Evolutionary conservation across 1,140 invertebrate species (phyloP), one percentile per base, ranked within the genome.

Genomic region (Trichoplusia ni): DNA sequence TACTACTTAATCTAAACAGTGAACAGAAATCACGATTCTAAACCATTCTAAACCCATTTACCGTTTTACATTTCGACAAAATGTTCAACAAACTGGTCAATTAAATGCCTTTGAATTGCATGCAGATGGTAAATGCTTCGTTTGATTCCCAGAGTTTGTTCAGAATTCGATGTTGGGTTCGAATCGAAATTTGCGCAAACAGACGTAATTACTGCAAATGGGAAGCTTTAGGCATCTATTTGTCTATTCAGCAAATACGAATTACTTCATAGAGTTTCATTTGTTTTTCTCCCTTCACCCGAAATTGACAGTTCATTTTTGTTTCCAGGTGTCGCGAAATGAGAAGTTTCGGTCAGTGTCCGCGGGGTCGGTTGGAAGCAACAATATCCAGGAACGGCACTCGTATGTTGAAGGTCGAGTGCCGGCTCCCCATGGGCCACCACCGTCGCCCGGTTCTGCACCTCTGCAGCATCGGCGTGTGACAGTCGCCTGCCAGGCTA

Each of bases 381-480:
- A 47, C 40, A 60, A 62, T 23, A 73, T 72, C 60, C 59, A 19
- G 13, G 78, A 85, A 18, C 61, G 81, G 72, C 81, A 79, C 44
- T 84, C 84, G 37, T 82, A 80, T 67, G 66, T 79, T 3, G 77
- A 83, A 27, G 79, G 75, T 18, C 68, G 86, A 64, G 72, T 89
- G 53, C 82, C 84, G 4, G 86, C 91, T 0, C 84, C 87, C 0
- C 89, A 90, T 56, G 88, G 84, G 1, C 85, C 82, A 0, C 89
- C 89, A 5, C 85, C 91, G 0, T 92, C 92, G 4, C 91, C 92
- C 2, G 84, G 89, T 58, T 61, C 91, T 65, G 51, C 84, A 70
- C 74, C 86, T 53, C 73, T 79, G 69, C 72, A 88, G 78, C 19
- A n/a, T n/a, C n/a, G 86, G 23, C 68, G 76, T 13, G 76, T 80